phyloP scores from a whole-genome alignment of 2,113 vertebrate genomes.

The Asarcornis scutulata region DNA sequence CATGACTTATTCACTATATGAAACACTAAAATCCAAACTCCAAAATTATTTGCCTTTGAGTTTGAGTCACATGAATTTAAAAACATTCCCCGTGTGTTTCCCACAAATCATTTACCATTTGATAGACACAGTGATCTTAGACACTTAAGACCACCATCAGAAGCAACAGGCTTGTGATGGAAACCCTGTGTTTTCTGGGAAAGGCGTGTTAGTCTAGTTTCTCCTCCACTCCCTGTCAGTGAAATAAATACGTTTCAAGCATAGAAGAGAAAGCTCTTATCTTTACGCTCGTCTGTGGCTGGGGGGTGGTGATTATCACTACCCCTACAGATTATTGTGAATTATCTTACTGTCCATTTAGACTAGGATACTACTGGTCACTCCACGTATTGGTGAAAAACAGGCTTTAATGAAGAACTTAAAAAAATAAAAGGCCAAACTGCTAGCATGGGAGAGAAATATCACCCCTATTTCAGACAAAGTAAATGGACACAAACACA shows the following conservation, averaged over 20 bases:
- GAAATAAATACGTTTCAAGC: slow-evolving; percentile 9
- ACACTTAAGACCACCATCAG: not conserved
- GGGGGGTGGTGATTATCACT: slow-evolving; percentile 47
- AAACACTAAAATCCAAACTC: not conserved
- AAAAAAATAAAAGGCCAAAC: not conserved
- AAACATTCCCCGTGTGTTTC: not conserved
- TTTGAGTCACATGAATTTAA: not conserved
- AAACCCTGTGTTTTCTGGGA: not conserved
- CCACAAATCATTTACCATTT: not conserved
- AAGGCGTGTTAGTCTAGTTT: not conserved
- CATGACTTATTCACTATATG: not conserved
- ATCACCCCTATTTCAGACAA: not conserved
- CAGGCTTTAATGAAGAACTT: not conserved
- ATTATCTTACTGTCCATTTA: slow-evolving; percentile 35
- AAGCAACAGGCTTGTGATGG: not conserved
- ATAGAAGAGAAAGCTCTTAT: slow-evolving; percentile 1
- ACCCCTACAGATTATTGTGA: not conserved
- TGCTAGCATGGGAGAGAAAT: not conserved
- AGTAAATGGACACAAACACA: not conserved
- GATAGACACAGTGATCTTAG: not conserved
- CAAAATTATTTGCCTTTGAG: not conserved
- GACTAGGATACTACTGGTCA: not conserved
- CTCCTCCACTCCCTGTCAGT: slow-evolving; percentile 21
- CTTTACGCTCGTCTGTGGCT: slow-evolving; percentile 21
- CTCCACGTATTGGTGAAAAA: not conserved